These are phyloP conservation scores for Phalloptychus januarius DNA, from an alignment of 2,797 vertebrate genomes.

Conservation along the genomic window DNA sequence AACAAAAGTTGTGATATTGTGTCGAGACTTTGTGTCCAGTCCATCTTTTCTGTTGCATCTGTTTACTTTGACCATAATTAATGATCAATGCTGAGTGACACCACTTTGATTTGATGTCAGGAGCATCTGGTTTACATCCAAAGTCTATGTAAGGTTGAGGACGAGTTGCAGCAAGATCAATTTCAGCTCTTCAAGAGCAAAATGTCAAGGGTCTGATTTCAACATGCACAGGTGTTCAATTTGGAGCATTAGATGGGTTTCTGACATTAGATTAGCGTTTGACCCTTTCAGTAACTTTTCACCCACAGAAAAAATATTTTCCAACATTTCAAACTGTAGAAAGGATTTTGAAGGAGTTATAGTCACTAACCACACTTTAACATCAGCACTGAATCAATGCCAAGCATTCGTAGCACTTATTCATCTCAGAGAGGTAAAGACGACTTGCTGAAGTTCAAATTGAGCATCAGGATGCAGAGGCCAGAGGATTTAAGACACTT, in stretches of 20 bases:
- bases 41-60: background rate
- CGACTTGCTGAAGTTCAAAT: background rate
- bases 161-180: no score
- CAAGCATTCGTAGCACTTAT: background rate
- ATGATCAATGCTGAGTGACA: background rate
- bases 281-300: background rate
- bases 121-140: no score
- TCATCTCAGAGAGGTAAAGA: background rate
- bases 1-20: background rate
- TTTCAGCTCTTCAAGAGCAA: no score
- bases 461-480: background rate
- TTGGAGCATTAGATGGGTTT: no score
- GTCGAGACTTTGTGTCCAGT: conserved; percentile 22
- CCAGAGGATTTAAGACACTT: background rate
- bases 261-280: background rate
- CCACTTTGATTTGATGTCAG: no score
- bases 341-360: background rate
- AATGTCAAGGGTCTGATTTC: no score
- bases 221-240: no score
- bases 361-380: background rate
- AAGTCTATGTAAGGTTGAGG: no score
- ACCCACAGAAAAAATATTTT: background rate
- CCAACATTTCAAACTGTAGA: background rate
- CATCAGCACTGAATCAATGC: no score
- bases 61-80: background rate